These are phyloP conservation scores for Dromas ardeola DNA, from an alignment of 2,113 vertebrate genomes.

Conservation along the genomic window DNA sequence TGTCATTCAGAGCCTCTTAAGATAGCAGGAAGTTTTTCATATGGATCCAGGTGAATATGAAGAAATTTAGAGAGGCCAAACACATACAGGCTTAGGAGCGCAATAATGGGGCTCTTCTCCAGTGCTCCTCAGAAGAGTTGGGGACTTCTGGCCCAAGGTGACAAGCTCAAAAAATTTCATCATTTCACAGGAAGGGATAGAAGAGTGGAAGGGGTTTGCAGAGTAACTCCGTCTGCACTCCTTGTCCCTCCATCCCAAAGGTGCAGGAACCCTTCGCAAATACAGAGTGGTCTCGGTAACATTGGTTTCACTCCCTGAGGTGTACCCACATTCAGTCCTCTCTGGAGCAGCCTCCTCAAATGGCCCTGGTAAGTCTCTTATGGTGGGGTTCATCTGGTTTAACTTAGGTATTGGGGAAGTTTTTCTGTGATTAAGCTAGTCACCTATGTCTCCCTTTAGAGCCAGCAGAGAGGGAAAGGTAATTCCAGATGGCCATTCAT, in stretches of 20 bases:
- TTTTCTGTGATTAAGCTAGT: neutral
- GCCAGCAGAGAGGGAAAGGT: neutral
- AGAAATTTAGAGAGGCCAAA: neutral
- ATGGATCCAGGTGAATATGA: neutral
- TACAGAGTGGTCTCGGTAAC: neutral
- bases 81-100: neutral
- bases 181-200: neutral
- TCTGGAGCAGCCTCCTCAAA: neutral
- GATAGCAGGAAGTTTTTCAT: neutral
- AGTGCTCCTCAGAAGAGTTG: neutral
- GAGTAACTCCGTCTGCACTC: neutral
- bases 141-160: rapidly evolving
- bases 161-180: neutral
- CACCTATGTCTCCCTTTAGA: neutral
- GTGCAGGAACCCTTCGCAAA: neutral
- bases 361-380: neutral
- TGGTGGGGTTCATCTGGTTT: neutral
- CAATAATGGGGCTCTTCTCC: neutral
- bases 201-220: rapidly evolving
- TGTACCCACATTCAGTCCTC: neutral
- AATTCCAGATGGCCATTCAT: neutral
- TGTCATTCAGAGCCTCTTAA: neutral
- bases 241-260: neutral
- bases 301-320: neutral
- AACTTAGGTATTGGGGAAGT: neutral